Conservation (phyloP, 2,888 invertebrate species). For the Penaeus monodon region DNA sequence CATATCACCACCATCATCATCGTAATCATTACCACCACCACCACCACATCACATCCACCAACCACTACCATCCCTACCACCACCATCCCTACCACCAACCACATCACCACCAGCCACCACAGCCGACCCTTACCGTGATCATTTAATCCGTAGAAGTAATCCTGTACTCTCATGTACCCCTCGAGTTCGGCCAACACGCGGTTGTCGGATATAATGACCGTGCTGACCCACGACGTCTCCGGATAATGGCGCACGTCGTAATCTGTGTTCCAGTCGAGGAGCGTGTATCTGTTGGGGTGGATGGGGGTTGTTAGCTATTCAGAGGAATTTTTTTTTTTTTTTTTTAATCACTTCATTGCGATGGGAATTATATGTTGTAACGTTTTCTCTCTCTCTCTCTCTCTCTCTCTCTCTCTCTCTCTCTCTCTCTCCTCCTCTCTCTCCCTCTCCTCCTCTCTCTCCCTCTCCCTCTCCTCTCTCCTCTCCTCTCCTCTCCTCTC, state of each 20-base stretch:
- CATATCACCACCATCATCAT: too few species aligned
- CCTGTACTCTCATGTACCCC: slow-evolving; percentile 65
- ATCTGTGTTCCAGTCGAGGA: slow-evolving; percentile 61
- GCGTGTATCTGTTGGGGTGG: slow-evolving; percentile 52
- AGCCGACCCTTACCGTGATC: slow-evolving; percentile 44
- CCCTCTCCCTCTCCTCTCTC: too few species aligned
- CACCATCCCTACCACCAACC: too few species aligned
- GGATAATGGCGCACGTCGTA: slow-evolving; percentile 66
- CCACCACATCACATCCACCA: background rate
- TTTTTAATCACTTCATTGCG: too few species aligned
- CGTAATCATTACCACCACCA: too few species aligned
- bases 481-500: too few species aligned
- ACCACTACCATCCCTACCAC: background rate
- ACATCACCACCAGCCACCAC: background rate
- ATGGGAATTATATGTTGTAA: too few species aligned
- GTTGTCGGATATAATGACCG: slow-evolving; percentile 66
- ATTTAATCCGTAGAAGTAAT: slow-evolving; percentile 66
- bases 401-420: too few species aligned
- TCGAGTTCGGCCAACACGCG: slow-evolving; percentile 66
- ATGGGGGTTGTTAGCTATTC: background rate
- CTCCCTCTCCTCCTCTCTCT: too few species aligned
- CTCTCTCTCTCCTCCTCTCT: too few species aligned
- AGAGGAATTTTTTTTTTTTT: background rate
- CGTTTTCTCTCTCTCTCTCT: too few species aligned
- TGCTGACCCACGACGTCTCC: slow-evolving; percentile 65